Conservation (phyloP, 2,113 vertebrate genomes). For the Colius striatus region DNA sequence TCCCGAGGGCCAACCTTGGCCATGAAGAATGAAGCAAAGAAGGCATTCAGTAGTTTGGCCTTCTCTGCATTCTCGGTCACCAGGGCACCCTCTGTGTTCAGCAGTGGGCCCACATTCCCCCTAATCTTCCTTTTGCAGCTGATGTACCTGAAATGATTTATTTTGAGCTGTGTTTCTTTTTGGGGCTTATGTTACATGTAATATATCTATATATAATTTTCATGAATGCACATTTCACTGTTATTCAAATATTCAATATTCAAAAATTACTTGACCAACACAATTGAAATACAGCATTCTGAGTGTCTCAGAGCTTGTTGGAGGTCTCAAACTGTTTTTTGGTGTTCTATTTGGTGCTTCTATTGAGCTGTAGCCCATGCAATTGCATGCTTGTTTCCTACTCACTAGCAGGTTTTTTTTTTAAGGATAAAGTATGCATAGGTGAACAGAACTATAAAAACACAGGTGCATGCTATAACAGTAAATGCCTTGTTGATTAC, state of each 20-base stretch:
- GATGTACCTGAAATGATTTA: no score
- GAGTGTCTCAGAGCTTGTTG: background rate
- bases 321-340: no score
- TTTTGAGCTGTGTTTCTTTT: background rate
- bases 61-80: no score
- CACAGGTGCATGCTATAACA: background rate
- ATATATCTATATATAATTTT: background rate
- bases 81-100: no score
- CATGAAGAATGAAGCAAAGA: no score
- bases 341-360: no score
- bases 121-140: no score
- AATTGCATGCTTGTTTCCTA: background rate
- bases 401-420: background rate
- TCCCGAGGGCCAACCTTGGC: no score
- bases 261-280: background rate
- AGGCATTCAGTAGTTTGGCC: no score
- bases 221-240: background rate
- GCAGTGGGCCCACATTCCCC: no score
- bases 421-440: background rate
- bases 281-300: background rate
- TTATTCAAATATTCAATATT: background rate
- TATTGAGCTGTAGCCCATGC: fast-evolving
- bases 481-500: constrained; percentile 3
- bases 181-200: background rate
- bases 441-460: background rate